Evolutionary conservation across 2,113 vertebrate species (phyloP).

Genomic region (Acrocephalus kingi): DNA sequence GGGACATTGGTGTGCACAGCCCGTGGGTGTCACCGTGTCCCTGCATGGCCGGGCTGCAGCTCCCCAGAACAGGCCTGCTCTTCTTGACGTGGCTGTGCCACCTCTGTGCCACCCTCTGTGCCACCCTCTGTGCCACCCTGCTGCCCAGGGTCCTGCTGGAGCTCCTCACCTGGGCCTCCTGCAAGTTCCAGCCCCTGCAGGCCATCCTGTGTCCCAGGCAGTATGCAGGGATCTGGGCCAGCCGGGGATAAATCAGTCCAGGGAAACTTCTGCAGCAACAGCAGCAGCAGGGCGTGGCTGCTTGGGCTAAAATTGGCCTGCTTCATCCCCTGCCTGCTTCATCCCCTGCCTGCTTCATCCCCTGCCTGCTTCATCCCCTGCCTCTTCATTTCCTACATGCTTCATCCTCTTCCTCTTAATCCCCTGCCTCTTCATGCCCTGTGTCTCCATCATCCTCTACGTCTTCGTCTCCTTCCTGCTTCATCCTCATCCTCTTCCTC

Average conservation of each 20-base stretch:
- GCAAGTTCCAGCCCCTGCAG: background rate
- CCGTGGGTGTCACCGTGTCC: background rate
- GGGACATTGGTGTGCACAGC: background rate
- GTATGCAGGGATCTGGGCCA: fast-evolving
- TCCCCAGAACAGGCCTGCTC: fast-evolving
- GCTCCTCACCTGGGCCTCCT: background rate
- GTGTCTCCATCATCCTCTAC: background rate
- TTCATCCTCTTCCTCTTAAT: background rate
- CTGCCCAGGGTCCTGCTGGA: background rate
- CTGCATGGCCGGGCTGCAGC: background rate
- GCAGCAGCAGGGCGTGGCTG: background rate
- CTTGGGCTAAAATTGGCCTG: background rate
- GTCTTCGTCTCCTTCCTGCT: background rate
- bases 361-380: background rate
- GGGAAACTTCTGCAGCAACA: background rate
- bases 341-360: background rate
- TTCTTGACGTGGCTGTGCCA: background rate
- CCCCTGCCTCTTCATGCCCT: background rate
- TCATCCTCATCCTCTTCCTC: background rate
- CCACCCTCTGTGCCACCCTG: background rate
- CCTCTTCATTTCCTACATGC: background rate
- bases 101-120: background rate
- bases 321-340: background rate
- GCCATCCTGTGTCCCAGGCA: background rate
- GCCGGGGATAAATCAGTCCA: background rate